Percentiles rank a stretch among this genome's conserved stretches.
phyloP scores from a whole-genome alignment of 1,140 invertebrate genomes.

The Drosophila repleta region DNA sequence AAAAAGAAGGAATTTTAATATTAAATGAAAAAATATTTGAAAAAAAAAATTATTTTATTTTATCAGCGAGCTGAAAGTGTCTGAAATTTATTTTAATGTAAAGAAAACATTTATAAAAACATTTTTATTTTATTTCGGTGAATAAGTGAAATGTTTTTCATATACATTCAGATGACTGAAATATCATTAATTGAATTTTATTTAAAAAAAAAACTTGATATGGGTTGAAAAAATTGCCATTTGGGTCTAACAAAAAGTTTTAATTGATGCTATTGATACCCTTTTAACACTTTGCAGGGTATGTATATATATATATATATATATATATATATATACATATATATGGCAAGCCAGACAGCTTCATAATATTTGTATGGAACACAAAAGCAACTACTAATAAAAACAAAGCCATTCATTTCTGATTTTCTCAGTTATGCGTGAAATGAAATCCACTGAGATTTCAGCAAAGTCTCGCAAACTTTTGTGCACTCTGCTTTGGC shows the following conservation, averaged over 20 bases:
- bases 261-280: no score
- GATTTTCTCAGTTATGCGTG: constrained; percentile 2
- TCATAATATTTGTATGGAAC: not conserved
- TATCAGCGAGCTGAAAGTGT: not conserved
- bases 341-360: no score
- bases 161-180: no score
- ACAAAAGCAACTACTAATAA: not conserved
- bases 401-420: constrained; percentile 8
- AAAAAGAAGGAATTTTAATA: no score
- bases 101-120: not conserved
- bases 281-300: not conserved
- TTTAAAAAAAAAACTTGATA: no score
- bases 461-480: not conserved
- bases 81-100: not conserved
- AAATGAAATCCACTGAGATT: constrained; percentile 5
- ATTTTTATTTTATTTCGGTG: not conserved
- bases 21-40: no score
- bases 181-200: no score
- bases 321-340: not conserved
- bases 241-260: no score
- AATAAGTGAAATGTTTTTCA: not conserved
- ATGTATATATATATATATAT: not conserved
- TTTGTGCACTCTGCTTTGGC: not conserved
- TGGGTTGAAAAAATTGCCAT: no score
- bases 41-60: no score